Conservation (phyloP, 2,888 invertebrate genomes). For the Drosophila demipolita region DNA sequence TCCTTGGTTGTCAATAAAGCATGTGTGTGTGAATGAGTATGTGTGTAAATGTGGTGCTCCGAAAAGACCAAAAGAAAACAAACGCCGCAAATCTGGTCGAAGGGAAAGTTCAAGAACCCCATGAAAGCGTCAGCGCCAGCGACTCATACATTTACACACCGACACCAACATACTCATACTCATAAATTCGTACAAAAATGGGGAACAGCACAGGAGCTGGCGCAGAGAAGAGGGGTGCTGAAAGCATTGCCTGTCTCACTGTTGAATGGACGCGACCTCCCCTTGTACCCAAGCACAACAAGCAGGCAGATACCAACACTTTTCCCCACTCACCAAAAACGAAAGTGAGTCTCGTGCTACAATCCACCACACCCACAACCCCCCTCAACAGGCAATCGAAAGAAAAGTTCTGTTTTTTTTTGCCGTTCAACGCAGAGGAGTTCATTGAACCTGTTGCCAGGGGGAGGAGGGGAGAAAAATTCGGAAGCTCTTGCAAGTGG, state of each 20-base stretch:
- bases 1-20: conserved; percentile 25
- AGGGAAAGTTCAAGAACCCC: conserved; percentile 78
- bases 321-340: conserved; percentile 56
- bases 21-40: conserved; percentile 1
- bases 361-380: conserved; percentile 1
- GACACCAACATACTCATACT: conserved; percentile 2
- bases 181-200: neutral
- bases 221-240: neutral
- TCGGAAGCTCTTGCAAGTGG: conserved; percentile 51
- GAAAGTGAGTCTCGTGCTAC: conserved; percentile 64
- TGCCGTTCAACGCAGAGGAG: conserved; percentile 39
- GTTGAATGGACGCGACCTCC: conserved; percentile 41
- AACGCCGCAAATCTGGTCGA: conserved; percentile 47
- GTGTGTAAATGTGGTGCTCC: conserved; percentile 3
- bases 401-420: conserved; percentile 37
- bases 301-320: conserved; percentile 5
- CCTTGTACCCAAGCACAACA: neutral
- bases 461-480: neutral
- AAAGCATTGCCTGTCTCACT: conserved; percentile 57
- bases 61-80: conserved; percentile 52
- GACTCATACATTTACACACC: conserved; percentile 26
- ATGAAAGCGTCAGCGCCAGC: conserved; percentile 62
- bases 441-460: conserved; percentile 63
- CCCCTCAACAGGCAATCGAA: conserved; percentile 9
- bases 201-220: conserved; percentile 1